Evolutionary conservation across 2,888 invertebrate genomes (phyloP).

Genomic region (Notodonta ziczac): DNA sequence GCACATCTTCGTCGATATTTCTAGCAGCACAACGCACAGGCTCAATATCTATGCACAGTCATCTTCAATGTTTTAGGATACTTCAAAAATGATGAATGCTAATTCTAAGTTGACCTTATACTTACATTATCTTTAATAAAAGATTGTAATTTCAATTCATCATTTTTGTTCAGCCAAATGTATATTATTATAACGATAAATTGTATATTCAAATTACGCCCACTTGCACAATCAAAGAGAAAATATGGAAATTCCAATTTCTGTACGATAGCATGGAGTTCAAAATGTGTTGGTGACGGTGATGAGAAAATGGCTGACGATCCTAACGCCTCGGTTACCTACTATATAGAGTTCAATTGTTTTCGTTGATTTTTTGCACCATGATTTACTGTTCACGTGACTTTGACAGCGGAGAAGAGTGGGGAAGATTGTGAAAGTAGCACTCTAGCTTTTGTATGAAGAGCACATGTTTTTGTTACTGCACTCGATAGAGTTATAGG

Average conservation of each 20-base stretch:
- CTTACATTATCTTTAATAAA: too few relatives aligned
- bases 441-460: constrained; percentile 67
- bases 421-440: constrained; percentile 44
- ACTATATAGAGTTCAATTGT: constrained; percentile 55
- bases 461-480: constrained; percentile 74
- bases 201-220: constrained; percentile 41
- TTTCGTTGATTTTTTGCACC: constrained; percentile 69
- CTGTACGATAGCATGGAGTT: constrained; percentile 81
- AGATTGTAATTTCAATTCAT: constrained; percentile 40
- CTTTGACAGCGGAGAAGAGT: constrained; percentile 60
- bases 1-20: constrained; percentile 66
- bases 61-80: constrained; percentile 56
- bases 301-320: constrained; percentile 70
- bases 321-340: constrained; percentile 75
- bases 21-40: constrained; percentile 71
- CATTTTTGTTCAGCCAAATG: constrained; percentile 56
- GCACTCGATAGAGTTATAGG: constrained; percentile 46
- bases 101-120: neutral
- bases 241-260: constrained; percentile 69
- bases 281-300: constrained; percentile 57
- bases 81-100: constrained; percentile 60
- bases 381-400: constrained; percentile 50
- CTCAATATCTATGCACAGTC: constrained; percentile 55
- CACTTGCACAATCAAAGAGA: constrained; percentile 56
- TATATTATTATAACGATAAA: constrained; percentile 43